Evolutionary conservation across 2,113 vertebrate species (phyloP), one percentile per base, ranked within the genome.

Genomic region (Chaetodon auriga): DNA sequence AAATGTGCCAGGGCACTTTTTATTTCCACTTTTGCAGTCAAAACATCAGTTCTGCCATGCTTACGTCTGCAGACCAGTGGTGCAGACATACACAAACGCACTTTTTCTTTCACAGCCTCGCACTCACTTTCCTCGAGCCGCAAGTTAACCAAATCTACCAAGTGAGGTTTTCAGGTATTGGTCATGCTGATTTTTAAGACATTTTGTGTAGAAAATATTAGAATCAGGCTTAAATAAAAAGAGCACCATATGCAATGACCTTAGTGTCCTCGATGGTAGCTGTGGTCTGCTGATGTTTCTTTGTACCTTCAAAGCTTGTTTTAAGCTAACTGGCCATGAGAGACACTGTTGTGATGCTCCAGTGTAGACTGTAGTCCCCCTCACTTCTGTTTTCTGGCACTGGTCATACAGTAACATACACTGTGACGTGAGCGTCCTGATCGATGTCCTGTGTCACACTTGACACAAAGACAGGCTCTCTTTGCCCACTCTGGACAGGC

Each of bases 401-500:
- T 60, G 38, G 60, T 80, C 30, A 36, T 57, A 25, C 68, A 62
- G 68, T 63, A 78, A 61, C 66, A 80, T 35, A 30, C 38, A 58
- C 19, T 41, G 19, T 23, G 63, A 49, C 5, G 14, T 69, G 58
- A 77, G 46, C 48, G 55, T 23, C 62, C 10, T 81, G 46, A 78
- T 36, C 69, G 53, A 38, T 15, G 54, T 43, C 41, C 41, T 43
- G 41, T 43, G 41, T 43, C 41, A 43, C 41, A 43, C 6, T 43
- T 43, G 41, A 53, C 62, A 45, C 53, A 76, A 74, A 69, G 58
- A 79, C 70, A 35, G 43, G 35, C 73, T 66, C 65, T 54, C 60
- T 48, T 45, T 75, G 69, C 46, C 69, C 70, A 38, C 49, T 43
- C 63, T 51, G 75, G 51, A 64, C 77, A 75, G 79, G 69, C 76